These are phyloP conservation scores for Catonia carolina DNA, from an alignment of 2,888 invertebrate genomes.

Conservation along the genomic window DNA sequence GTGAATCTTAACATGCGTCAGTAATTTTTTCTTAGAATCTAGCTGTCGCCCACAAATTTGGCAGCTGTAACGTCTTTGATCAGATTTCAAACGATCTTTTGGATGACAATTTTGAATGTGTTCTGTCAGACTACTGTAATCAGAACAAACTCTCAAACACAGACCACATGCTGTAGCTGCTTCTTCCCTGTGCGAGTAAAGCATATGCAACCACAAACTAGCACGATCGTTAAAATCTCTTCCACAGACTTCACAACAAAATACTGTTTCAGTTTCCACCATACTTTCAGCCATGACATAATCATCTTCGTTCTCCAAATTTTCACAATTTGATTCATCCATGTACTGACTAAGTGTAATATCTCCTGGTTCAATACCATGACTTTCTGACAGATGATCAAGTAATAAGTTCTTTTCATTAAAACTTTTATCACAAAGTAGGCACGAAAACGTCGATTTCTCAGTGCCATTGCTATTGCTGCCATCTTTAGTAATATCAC, in stretches of 20 bases:
- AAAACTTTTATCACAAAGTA: conserved; percentile 8
- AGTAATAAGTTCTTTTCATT: conserved; percentile 38
- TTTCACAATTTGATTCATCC: conserved; percentile 2
- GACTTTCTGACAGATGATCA: conserved; percentile 48
- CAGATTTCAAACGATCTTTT: conserved; percentile 33
- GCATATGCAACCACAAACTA: conserved; percentile 50
- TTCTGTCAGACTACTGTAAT: conserved; percentile 45
- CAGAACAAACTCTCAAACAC: conserved; percentile 48
- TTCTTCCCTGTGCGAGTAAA: conserved; percentile 48
- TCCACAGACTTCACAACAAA: conserved; percentile 46
- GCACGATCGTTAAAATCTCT: conserved; percentile 47
- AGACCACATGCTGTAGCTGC: conserved; percentile 51
- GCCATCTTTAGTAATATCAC: too few species aligned
- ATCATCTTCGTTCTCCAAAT: conserved; percentile 36
- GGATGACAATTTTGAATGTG: conserved; percentile 48
- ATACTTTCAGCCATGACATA: conserved; percentile 37
- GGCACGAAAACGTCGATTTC: conserved; percentile 32
- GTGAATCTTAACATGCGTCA: conserved; percentile 50
- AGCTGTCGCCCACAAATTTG: conserved; percentile 50
- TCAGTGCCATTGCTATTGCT: conserved; percentile 9
- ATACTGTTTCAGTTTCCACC: conserved; percentile 45
- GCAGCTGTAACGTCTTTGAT: conserved; percentile 38
- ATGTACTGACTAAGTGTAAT: conserved; percentile 2
- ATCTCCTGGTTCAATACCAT: conserved; percentile 41
- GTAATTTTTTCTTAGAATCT: conserved; percentile 48